phyloP scores from a whole-genome alignment of 2,113 vertebrate genomes.

The Mesembrinibis cayennensis region DNA sequence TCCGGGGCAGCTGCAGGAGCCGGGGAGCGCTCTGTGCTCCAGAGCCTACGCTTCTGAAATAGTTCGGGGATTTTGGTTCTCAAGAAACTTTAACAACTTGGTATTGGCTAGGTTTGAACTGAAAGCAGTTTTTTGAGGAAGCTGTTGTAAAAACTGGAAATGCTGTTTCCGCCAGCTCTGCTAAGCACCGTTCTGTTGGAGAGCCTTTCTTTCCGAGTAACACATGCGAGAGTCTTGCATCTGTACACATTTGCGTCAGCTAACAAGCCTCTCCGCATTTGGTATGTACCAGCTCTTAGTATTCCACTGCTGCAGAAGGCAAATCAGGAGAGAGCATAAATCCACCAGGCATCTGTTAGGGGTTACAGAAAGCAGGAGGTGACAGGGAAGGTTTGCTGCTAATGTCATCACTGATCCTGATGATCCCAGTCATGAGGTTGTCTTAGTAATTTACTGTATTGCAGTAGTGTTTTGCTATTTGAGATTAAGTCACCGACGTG shows the following conservation, averaged over 20 bases:
- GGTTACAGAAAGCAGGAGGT: neutral
- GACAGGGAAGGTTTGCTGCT: neutral
- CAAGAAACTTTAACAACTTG: neutral
- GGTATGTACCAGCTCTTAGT: neutral
- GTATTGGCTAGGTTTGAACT: neutral
- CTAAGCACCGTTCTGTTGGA: neutral
- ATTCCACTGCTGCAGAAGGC: neutral
- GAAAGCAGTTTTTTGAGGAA: slow-evolving; percentile 14
- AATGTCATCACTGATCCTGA: neutral
- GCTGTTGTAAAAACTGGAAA: neutral
- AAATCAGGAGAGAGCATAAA: neutral
- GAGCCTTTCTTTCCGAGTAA: neutral
- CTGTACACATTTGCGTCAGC: neutral
- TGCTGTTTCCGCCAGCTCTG: neutral
- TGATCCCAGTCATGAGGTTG: neutral
- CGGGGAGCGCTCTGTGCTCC: neutral
- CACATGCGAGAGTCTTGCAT: neutral
- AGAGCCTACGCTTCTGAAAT: neutral
- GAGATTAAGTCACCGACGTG: neutral
- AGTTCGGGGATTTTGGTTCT: neutral
- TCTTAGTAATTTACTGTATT: neutral
- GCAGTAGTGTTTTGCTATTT: neutral
- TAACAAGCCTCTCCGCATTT: neutral
- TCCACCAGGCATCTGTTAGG: neutral
- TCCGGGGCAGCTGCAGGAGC: neutral